Base-by-base conservation (phyloP, 2,888 invertebrate species). In the Endotricha flammealis region DNA sequence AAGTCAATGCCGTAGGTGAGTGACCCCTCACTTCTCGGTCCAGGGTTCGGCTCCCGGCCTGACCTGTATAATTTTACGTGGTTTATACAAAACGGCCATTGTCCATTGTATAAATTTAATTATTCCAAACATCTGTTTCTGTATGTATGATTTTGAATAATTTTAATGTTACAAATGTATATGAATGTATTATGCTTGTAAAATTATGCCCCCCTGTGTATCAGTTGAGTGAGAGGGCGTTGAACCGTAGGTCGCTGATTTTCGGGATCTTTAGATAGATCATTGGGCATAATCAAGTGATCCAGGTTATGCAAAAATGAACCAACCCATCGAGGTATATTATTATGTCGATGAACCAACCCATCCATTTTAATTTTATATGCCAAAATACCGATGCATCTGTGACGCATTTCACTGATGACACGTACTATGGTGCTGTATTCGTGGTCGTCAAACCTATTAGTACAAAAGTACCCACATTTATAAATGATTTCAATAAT, bases 1-100 rank as follows among this genome's bases (percentile, higher is more conserved):
- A 32, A 44, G 46, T 48, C 42, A 65, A 57, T 53, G 64, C 48
- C 66, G 49, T 44, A 44, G 66, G 66, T 62, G 57, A 61, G 44
- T 50, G 61, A 35, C 61, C 64, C 50, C 50, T 44, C 47, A 43
- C 48, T 51, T 44, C 50, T 41, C 48, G 47, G 46, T 39, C 48
- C 42, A 41, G 48, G 53, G 63, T 69, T 66, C 56, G 58, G 49
- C 31, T 53, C 55, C 51, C 54, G 35, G 24, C 30, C 33, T 48
- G 56, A 53, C 50, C 58, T 50, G 59, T 57, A 57, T 62, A 62
- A 63, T 53, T 30, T 39, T 32, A 41, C 25, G 23, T 20, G 34
- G 41, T 56, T 63, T 62, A 62, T 63, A 48, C 57, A 24, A n/a
- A n/a, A 34, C 35, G 46, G 16, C 34, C 32, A 29, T 25, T 30